phyloP scores from a whole-genome alignment of 64 coral and sea anemone species.

The Astreopora myriophthalma region DNA sequence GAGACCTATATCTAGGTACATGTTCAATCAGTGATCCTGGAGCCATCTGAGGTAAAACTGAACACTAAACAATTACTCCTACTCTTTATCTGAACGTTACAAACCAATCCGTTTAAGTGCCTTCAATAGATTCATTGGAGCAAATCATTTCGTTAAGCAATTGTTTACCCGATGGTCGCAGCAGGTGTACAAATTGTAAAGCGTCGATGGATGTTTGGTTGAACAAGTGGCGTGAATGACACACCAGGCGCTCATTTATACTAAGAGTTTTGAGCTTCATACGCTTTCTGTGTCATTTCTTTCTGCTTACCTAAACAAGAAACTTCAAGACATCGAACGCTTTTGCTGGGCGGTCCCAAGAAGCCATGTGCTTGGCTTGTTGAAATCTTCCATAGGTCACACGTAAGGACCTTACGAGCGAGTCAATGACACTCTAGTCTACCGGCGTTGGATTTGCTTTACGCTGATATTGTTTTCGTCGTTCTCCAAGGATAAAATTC shows the following conservation, averaged over 20 bases:
- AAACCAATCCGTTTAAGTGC: background rate
- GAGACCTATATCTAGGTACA: too few species aligned
- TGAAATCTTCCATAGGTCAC: background rate
- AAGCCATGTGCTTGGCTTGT: background rate
- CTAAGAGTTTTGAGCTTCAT: background rate
- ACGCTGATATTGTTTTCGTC: background rate
- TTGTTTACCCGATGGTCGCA: background rate
- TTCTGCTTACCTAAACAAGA: background rate
- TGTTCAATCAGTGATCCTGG: too few species aligned
- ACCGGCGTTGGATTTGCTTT: background rate
- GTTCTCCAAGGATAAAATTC: background rate
- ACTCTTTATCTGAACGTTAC: too few species aligned
- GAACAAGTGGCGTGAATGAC: background rate
- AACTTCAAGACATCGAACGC: too few species aligned
- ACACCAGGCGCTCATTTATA: background rate
- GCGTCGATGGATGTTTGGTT: background rate
- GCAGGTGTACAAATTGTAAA: constrained; percentile 33
- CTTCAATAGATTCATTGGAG: background rate
- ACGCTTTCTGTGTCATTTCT: background rate
- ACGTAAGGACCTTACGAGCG: background rate
- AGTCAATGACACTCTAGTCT: background rate
- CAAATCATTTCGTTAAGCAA: background rate
- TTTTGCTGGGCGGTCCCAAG: background rate
- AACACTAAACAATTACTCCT: background rate
- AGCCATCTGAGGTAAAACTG: background rate